A percentile compares a stretch with the other conserved stretches of the same genome.
Conservation (phyloP, 2,888 invertebrate genomes). For the Mythimna vitellina region DNA sequence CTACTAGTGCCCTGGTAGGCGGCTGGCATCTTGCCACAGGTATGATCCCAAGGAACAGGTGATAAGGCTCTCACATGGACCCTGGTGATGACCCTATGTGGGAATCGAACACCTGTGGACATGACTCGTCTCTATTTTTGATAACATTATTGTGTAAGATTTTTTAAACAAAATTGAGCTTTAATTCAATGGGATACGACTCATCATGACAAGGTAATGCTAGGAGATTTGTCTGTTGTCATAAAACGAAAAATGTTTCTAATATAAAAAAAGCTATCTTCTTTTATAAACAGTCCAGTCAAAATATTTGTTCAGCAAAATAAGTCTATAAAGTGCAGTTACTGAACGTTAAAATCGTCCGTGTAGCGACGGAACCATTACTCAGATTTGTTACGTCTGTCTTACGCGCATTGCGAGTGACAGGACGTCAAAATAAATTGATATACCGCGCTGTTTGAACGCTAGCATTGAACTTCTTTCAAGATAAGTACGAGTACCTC, state of each 20-base stretch:
- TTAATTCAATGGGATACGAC: constrained; percentile 35
- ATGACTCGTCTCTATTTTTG: constrained; percentile 36
- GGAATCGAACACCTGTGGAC: constrained; percentile 49
- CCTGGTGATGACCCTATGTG: constrained; percentile 77
- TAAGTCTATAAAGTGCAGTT: constrained; percentile 16
- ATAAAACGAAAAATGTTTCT: constrained; percentile 5
- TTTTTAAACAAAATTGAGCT: constrained; percentile 27
- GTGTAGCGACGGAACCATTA: constrained; percentile 19
- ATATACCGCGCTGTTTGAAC: constrained; percentile 44
- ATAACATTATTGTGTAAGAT: constrained; percentile 11
- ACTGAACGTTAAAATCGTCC: neutral
- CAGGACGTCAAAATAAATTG: constrained; percentile 61
- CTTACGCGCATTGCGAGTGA: constrained; percentile 36
- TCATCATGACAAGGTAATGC: neutral
- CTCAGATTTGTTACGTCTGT: constrained; percentile 33
- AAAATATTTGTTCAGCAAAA: constrained; percentile 11
- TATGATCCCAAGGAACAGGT: constrained; percentile 86
- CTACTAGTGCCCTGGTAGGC: constrained; percentile 83
- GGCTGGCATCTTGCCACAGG: constrained; percentile 91
- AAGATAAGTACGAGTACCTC: constrained; percentile 36
- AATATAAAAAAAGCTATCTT: constrained; percentile 2
- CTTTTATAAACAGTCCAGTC: constrained; percentile 20
- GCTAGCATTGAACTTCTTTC: constrained; percentile 62
- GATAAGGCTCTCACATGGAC: constrained; percentile 76
- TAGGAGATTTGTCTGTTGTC: neutral